These are phyloP conservation scores for Uropsilus gracilis DNA, from an alignment of 2,113 vertebrate species.

Conservation along the genomic window DNA sequence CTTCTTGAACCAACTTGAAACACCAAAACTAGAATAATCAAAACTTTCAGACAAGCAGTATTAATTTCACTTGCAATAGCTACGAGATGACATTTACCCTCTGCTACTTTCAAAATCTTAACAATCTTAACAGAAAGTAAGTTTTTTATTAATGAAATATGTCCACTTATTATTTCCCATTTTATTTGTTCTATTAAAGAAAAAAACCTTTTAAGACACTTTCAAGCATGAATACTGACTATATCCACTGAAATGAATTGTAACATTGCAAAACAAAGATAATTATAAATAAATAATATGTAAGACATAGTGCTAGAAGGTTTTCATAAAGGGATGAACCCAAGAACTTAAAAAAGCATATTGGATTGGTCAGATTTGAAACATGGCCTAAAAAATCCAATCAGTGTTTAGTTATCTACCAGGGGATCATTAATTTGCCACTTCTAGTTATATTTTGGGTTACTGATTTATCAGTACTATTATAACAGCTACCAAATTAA, in stretches of 20 bases:
- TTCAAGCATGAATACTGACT: neutral
- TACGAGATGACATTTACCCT: neutral
- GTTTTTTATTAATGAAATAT: neutral
- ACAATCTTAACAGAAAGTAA: slow-evolving; percentile 10
- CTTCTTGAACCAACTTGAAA: neutral
- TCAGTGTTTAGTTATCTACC: slow-evolving; percentile 31
- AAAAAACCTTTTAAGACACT: neutral
- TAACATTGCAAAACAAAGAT: neutral
- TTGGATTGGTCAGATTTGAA: neutral
- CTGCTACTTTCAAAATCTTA: slow-evolving; percentile 24
- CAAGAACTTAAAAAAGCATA: neutral
- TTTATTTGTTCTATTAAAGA: neutral
- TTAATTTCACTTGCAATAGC: slow-evolving; percentile 33
- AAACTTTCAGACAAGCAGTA: slow-evolving; percentile 10
- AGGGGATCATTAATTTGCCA: slow-evolving; percentile 3
- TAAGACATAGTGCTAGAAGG: neutral
- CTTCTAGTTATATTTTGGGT: neutral
- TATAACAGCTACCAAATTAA: slow-evolving; percentile 27
- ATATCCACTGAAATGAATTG: neutral
- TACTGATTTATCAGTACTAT: neutral
- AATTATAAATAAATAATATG: neutral
- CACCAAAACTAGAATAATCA: neutral
- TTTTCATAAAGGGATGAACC: neutral
- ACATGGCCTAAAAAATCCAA: slow-evolving; percentile 45
- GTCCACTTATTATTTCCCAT: slow-evolving; percentile 4